phyloP scores from a whole-genome alignment of 2,888 invertebrate species.

The Saturnia japonica region DNA sequence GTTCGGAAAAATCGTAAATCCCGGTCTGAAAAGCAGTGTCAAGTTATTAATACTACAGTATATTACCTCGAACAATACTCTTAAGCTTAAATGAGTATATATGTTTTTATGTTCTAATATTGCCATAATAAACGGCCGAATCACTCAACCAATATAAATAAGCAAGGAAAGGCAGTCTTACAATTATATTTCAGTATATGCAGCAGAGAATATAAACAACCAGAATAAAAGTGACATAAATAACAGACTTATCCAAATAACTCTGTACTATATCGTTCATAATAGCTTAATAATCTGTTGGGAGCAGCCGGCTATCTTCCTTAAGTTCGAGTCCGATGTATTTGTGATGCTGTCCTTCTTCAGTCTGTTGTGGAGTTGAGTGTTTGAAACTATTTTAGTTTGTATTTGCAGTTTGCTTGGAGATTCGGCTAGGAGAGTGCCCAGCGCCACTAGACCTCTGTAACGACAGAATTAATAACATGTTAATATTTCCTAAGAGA shows the following conservation, averaged over 20 bases:
- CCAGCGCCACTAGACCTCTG: constrained; percentile 88
- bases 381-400: constrained; percentile 63
- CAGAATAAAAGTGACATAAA: constrained; percentile 30
- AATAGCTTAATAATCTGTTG: constrained; percentile 70
- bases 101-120: not conserved
- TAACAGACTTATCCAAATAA: constrained; percentile 39
- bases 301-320: constrained; percentile 66
- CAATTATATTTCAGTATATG: not conserved
- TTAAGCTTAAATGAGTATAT: not conserved
- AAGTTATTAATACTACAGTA: not conserved
- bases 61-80: not conserved
- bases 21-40: too few species aligned
- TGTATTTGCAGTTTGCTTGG: constrained; percentile 66
- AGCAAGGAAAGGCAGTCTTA: constrained; percentile 2
- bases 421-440: constrained; percentile 84
- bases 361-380: constrained; percentile 61
- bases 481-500: too few species aligned
- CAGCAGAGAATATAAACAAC: not conserved
- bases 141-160: not conserved
- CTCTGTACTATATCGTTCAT: constrained; percentile 45
- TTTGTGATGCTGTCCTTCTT: constrained; percentile 58
- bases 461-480: constrained; percentile 44
- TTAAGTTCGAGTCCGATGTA: constrained; percentile 51
- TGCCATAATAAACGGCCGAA: not conserved
- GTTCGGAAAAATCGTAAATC: too few species aligned